A percentile compares a stretch with the other conserved stretches of the same genome.
These are phyloP conservation scores for Pseudopipra pipra DNA, from an alignment of 2,113 vertebrate species.

Conservation along the genomic window DNA sequence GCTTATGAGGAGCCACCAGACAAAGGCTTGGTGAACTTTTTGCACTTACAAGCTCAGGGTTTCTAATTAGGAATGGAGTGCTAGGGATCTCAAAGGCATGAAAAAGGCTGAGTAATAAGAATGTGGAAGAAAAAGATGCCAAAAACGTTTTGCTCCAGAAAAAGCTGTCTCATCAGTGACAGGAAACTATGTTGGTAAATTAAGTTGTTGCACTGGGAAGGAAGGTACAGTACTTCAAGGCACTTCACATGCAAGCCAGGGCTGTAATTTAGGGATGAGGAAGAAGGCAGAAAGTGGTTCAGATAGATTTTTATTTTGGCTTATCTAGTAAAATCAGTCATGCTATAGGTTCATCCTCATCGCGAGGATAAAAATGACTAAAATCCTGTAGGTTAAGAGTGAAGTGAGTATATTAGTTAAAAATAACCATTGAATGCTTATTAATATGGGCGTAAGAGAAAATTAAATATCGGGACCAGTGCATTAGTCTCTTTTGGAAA, in stretches of 20 bases:
- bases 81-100: accelerated
- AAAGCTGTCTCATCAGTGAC: neutral
- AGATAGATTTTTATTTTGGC: neutral
- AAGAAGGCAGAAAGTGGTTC: neutral
- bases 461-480: neutral
- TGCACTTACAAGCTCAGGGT: neutral
- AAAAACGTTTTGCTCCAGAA: neutral
- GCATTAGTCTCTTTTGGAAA: neutral
- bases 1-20: neutral
- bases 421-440: neutral
- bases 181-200: neutral
- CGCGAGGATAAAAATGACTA: neutral
- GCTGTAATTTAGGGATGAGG: neutral
- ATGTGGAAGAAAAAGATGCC: neutral
- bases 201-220: neutral
- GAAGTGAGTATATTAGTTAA: neutral
- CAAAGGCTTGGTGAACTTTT: neutral
- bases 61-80: neutral
- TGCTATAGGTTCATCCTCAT: neutral
- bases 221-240: neutral
- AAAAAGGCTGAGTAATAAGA: neutral
- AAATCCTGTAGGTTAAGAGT: neutral
- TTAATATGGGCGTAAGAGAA: neutral
- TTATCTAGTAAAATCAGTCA: neutral
- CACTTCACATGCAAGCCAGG: neutral